Base-by-base conservation (phyloP, 2,888 invertebrate genomes). In the Drosophila austrosaltans region DNA sequence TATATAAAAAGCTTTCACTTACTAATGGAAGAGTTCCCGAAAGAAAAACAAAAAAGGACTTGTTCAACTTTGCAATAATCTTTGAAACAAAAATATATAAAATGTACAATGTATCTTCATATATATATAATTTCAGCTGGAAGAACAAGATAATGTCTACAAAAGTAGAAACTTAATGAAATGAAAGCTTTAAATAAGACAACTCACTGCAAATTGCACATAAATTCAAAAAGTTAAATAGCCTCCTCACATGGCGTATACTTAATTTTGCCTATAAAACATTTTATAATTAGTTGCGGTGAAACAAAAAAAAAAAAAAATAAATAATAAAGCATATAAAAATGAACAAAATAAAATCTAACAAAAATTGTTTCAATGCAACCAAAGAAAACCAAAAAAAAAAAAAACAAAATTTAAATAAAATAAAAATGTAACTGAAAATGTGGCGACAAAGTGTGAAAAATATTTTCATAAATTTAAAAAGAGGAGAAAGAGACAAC, bases 381-480 rank as follows among this genome's bases (percentile, higher is more conserved):
- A 42, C 16, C 16, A 69, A 69, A 69, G 56, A 56, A 25, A 57
- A 69, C 44, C n/a, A 16, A 30, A 4, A 30, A 30, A 6, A 30
- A 30, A 2, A 36, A 16, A 1, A 54, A 56, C 61, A 69, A 20
- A 12, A 40, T 30, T n/a, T 59, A 39, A 22, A 60, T 65, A 58
- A 48, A 54, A 70, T 36, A 69, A 64, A 64, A 54, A 71, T 70
- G 62, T 63, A 63, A 61, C 69, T 48, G 22, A 61, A 71, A 68
- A 48, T 61, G 42, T 75, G 71, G 69, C 77, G 76, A 82, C 77
- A 85, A 87, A 79, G 89, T 88, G 87, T 88, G 84, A 85, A 88
- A 86, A 83, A 82, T 82, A 80, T 87, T 84, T 89, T 84, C 80
- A 85, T 86, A 86, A 86, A 74, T 66, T 71, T 69, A 12, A 48